Conservation (phyloP, 2,888 invertebrate genomes). For the Lucinisca nassula region DNA sequence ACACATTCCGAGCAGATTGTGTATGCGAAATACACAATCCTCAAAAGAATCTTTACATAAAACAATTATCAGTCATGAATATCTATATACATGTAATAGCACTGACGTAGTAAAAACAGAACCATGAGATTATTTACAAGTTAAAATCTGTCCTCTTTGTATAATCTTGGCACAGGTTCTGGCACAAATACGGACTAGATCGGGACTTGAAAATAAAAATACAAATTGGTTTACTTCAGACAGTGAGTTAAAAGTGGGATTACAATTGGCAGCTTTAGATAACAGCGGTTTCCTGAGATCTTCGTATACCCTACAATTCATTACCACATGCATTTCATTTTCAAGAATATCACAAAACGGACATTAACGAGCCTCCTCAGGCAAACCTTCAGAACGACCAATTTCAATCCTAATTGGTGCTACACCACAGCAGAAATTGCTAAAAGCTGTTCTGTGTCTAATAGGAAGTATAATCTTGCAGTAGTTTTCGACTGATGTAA, state of each 20-base stretch:
- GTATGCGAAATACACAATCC: no score
- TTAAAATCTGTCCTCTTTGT: background rate
- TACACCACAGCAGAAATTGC: background rate
- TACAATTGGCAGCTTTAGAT: background rate
- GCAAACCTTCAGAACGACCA: background rate
- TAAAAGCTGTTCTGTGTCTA: background rate
- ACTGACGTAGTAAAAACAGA: no score
- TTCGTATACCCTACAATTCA: background rate
- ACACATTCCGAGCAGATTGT: no score
- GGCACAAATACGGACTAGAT: background rate
- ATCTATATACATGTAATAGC: no score
- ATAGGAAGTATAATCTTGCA: background rate
- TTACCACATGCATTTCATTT: background rate
- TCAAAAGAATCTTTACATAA: no score
- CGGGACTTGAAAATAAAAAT: background rate
- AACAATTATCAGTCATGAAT: no score
- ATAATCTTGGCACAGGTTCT: background rate
- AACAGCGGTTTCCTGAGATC: background rate
- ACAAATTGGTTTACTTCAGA: background rate
- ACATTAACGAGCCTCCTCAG: background rate
- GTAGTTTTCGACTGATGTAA: background rate
- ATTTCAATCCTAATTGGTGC: background rate
- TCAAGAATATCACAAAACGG: conserved; percentile 1
- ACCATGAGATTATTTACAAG: background rate
- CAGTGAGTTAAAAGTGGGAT: background rate